Evolutionary conservation across 2,797 vertebrate species (phyloP).

Genomic region (Menidia menidia): DNA sequence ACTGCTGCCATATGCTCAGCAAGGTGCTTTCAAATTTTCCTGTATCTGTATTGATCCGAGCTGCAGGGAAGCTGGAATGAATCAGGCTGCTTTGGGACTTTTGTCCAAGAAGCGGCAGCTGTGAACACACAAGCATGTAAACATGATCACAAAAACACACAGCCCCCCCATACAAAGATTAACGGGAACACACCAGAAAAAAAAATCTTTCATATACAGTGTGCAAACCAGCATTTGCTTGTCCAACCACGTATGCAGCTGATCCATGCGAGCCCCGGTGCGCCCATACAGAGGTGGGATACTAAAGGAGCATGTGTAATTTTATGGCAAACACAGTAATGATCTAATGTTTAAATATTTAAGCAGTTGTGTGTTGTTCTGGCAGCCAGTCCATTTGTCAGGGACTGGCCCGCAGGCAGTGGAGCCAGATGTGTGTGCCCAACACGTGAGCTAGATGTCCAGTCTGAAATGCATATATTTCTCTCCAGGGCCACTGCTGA

Average conservation of each 20-base stretch:
- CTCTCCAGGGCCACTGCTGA: slow-evolving; percentile 56
- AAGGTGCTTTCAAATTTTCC: slow-evolving; percentile 45
- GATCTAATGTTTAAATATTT: slow-evolving; percentile 82
- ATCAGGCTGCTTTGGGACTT: slow-evolving; percentile 26
- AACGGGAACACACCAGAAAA: not conserved
- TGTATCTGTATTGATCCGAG: slow-evolving; percentile 56
- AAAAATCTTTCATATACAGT: slow-evolving; percentile 4
- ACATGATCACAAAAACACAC: slow-evolving; percentile 25
- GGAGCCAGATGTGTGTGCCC: slow-evolving; percentile 52
- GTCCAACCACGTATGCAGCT: slow-evolving; percentile 15
- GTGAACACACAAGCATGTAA: slow-evolving; percentile 35
- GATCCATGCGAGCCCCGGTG: slow-evolving; percentile 25
- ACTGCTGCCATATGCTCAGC: slow-evolving; percentile 33
- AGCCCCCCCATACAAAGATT: slow-evolving; percentile 2
- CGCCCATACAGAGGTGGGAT: slow-evolving; percentile 27
- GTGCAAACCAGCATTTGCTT: slow-evolving; percentile 7
- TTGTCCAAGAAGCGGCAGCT: slow-evolving; percentile 52
- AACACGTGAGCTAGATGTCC: slow-evolving; percentile 70
- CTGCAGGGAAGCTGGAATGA: slow-evolving; percentile 22
- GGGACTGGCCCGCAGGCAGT: slow-evolving; percentile 55
- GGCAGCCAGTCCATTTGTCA: slow-evolving; percentile 59
- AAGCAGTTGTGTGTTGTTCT: slow-evolving; percentile 61
- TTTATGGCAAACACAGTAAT: slow-evolving; percentile 68
- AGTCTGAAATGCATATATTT: slow-evolving; percentile 53
- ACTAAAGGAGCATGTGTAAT: slow-evolving; percentile 67